A percentile compares a stretch with the other conserved stretches of the same genome.
Conservation (phyloP, 2,888 invertebrate species). For the Chalcis sispes region DNA sequence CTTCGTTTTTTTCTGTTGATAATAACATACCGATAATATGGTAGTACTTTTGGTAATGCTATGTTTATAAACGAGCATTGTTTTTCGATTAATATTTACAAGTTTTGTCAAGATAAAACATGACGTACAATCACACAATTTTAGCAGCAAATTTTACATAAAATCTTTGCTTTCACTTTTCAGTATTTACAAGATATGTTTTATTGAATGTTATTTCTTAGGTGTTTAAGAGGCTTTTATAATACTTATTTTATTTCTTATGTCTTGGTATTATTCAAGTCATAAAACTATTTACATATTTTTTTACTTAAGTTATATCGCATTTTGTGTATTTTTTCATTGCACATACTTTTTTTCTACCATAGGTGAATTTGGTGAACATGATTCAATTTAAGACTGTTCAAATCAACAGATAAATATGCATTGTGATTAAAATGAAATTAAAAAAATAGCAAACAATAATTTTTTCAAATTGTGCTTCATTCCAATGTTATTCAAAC, state of each 20-base stretch:
- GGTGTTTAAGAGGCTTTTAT: slow-evolving; percentile 17
- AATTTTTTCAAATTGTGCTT: slow-evolving; percentile 6
- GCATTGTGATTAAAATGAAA: neutral
- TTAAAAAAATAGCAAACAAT: neutral
- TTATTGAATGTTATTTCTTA: slow-evolving; percentile 26
- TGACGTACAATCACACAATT: slow-evolving; percentile 53
- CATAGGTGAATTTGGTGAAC: slow-evolving; percentile 19
- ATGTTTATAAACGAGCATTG: slow-evolving; percentile 57
- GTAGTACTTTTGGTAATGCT: slow-evolving; percentile 62
- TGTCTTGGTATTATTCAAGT: slow-evolving; percentile 17
- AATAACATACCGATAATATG: slow-evolving; percentile 49
- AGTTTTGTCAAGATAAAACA: slow-evolving; percentile 54
- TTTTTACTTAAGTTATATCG: slow-evolving; percentile 3
- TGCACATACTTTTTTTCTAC: slow-evolving; percentile 34
- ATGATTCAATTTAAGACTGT: neutral
- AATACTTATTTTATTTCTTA: slow-evolving; percentile 26
- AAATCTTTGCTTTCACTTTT: slow-evolving; percentile 37
- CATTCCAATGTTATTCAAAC: slow-evolving; percentile 27
- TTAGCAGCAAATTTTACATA: slow-evolving; percentile 47
- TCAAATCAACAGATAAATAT: neutral
- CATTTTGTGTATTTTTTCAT: slow-evolving; percentile 24
- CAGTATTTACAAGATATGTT: slow-evolving; percentile 63
- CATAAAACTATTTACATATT: slow-evolving; percentile 35
- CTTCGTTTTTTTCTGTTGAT: slow-evolving; percentile 37
- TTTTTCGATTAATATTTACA: slow-evolving; percentile 56